These are phyloP conservation scores for Nomada hirtipes DNA, from an alignment of 2,888 invertebrate genomes.

Conservation along the genomic window DNA sequence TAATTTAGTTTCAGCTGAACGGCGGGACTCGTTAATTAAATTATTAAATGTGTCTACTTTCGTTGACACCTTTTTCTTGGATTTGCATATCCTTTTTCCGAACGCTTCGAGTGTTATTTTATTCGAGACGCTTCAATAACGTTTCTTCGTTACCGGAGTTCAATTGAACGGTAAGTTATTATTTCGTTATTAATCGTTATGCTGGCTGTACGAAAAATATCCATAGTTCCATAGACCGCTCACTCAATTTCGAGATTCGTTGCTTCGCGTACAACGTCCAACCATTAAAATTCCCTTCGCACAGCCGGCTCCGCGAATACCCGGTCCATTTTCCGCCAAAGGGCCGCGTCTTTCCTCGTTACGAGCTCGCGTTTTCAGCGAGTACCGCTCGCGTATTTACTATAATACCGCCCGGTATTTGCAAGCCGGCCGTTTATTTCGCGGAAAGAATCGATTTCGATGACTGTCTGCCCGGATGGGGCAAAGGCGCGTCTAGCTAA, in stretches of 20 bases:
- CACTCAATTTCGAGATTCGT: neutral
- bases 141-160: too few species aligned
- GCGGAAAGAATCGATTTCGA: constrained; percentile 73
- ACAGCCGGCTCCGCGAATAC: neutral
- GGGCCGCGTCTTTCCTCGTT: constrained; percentile 9
- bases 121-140: neutral
- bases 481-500: constrained; percentile 76
- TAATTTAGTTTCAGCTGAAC: neutral
- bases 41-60: too few species aligned
- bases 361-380: neutral
- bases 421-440: constrained; percentile 60
- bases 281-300: neutral
- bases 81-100: too few species aligned
- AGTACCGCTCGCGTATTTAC: constrained; percentile 36
- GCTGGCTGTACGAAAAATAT: too few species aligned
- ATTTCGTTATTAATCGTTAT: too few species aligned
- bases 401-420: constrained; percentile 55
- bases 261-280: neutral
- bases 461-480: constrained; percentile 71
- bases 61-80: too few species aligned
- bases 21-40: neutral
- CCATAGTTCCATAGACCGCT: too few species aligned
- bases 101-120: too few species aligned
- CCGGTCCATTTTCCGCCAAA: neutral
- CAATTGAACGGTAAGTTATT: too few species aligned